These are phyloP conservation scores for Jacana jacana DNA, from an alignment of 2,113 vertebrate genomes.

Conservation along the genomic window DNA sequence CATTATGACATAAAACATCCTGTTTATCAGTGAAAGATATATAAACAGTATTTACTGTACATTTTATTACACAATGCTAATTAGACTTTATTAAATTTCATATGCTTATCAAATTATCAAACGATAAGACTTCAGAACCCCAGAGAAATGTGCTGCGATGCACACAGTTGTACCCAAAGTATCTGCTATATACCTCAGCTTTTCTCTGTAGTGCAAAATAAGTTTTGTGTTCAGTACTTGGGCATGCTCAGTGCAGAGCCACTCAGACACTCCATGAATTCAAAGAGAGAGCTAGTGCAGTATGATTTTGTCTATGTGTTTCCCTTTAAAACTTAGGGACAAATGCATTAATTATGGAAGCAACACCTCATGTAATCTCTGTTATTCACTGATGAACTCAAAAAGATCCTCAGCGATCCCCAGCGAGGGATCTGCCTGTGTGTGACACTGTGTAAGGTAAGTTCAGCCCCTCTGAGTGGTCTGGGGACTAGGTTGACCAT, in stretches of 20 bases:
- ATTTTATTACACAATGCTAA: constrained; percentile 64
- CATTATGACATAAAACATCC: constrained; percentile 55
- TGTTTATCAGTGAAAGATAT: constrained; percentile 60
- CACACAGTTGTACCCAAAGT: not conserved
- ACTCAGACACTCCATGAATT: not conserved
- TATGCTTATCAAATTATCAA: constrained; percentile 65
- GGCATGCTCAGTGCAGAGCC: not conserved
- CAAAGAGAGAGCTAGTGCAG: not conserved
- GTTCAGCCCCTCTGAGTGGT: no score
- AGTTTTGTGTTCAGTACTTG: not conserved
- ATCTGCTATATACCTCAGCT: not conserved
- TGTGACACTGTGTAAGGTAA: no score
- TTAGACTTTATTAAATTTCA: constrained; percentile 71
- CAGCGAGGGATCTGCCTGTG: no score
- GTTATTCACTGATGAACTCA: not conserved
- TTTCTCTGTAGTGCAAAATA: not conserved
- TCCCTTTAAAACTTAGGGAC: not conserved
- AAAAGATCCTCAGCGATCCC: no score
- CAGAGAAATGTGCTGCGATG: constrained; percentile 1
- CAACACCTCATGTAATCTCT: not conserved
- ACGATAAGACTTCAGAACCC: not conserved
- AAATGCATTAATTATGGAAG: not conserved
- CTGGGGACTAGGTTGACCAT: no score
- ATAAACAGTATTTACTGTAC: constrained; percentile 19
- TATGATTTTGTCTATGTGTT: fast-evolving